Evolutionary conservation across 92 coral and sea anemone genomes (phyloP), one percentile per base, ranked within the genome.

Genomic region (Zoanthus sansibaricus): DNA sequence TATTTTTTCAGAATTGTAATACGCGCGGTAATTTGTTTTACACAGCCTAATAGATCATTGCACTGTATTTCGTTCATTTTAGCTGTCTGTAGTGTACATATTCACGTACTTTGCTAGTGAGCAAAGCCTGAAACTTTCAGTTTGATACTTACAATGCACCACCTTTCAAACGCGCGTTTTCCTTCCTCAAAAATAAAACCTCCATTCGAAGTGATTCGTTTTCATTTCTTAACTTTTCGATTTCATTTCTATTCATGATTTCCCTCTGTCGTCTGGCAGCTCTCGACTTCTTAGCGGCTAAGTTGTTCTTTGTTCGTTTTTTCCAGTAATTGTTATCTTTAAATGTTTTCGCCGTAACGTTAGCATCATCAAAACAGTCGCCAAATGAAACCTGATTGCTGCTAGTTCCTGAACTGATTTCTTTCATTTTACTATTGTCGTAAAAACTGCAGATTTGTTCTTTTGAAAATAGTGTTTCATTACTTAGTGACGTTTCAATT

Each of bases 111-210:
- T 7, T 49, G 54, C 12, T 49, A 49, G 12, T 4, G 54, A 49
- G 5, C 54, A 49, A 49, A 33, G 5, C 12, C 12, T 49, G 12
- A 49, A 49, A 49, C 54, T 49, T 49, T 10, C 9, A 10, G 2
- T 10, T 49, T 7, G 54, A 58, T 58, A 12, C 5, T 58, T 58
- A 58, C 15, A 5, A 49, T 9, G 56, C 8, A 45, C 25, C 56
- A 6, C 83, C 44, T 79, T 79, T 79, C 30, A 79, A 79, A 42
- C 84, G 84, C 33, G 71, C 45, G 37, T 79, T 79, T 79, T 79
- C 84, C 16, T 62, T 68, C 20, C 72, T 79, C 73, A 79, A 20
- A 14, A 18, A 64, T 3, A 79, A n/a, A 16, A 79, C 58, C 56
- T 79, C 84, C 45, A 13, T 9, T 44, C 58, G 84, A 11, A 79